Evolutionary conservation across 2,113 vertebrate genomes (phyloP), one percentile per base, ranked within the genome.

Genomic region (Nycticebus coucang): DNA sequence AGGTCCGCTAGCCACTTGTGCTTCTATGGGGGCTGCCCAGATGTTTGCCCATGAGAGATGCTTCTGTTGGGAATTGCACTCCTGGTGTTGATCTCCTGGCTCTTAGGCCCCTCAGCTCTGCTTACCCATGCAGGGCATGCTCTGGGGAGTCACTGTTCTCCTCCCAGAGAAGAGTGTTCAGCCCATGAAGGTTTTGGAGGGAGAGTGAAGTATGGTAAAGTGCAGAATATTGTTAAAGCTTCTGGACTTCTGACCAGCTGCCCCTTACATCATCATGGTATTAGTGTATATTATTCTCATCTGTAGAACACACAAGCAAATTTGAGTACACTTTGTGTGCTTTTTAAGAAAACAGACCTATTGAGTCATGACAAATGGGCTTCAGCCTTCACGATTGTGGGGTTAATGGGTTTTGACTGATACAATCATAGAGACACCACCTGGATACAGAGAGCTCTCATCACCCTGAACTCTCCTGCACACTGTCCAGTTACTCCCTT

Each of bases 391-490:
- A 37, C 22, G 9, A 59, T 2, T 8, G 12, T 81, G 2, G 26
- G 2, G 55, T 59, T 37, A 24, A 13, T 24, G 12, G 24, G 13
- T 37, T 15, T 8, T 81, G 53, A 35, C 26, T 17, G 21, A 37
- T 26, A 7, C 4, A 21, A 33, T 21, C 17, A 1, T 17, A 11
- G 55, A 81, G 15, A 24, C 18, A 8, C 7, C 22, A 7, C 21
- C 30, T 50, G 9, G 45, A 50, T 50, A 50, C 9, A 50, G 45
- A 8, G 45, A 50, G 45, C 7, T 0, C 0, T 18, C n/a, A 7
- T 24, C 11, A 6, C 21, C 2, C 55, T 21, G 7, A 14, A 24
- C 21, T 26, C 78, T n/a, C 55, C 6, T 2, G 18, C 57, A 17
- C 4, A 19, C 78, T 24, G 37, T 84, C 18, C 60, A 45, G 5